phyloP scores from a whole-genome alignment of 2,888 invertebrate species.

The Autographa pulchrina region DNA sequence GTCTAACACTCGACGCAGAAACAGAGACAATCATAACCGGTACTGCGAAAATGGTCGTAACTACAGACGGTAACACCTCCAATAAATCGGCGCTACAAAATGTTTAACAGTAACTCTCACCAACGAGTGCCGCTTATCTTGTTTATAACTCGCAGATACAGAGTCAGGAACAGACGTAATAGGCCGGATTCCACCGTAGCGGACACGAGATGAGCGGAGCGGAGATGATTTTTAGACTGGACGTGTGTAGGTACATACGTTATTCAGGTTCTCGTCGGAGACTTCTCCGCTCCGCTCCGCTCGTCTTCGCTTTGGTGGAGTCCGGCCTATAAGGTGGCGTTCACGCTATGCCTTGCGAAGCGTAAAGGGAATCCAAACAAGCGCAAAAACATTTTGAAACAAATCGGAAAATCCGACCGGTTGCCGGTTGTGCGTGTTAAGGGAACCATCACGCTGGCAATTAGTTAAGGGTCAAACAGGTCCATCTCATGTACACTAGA shows the following conservation, averaged over 20 bases:
- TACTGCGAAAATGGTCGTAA: neutral
- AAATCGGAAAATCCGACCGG: neutral
- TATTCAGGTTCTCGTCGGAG: too few relatives aligned
- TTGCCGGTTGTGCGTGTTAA: neutral
- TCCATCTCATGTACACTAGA: neutral
- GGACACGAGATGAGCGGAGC: too few relatives aligned
- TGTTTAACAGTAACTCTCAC: neutral
- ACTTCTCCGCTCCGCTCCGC: too few relatives aligned
- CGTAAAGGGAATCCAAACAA: neutral
- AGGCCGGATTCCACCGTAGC: too few relatives aligned
- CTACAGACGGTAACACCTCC: constrained; percentile 3
- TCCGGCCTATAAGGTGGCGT: neutral
- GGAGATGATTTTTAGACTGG: too few relatives aligned
- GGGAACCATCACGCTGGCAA: neutral
- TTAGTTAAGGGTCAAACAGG: neutral
- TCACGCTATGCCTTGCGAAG: neutral
- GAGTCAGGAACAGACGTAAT: neutral
- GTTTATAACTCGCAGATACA: neutral
- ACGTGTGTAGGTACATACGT: too few relatives aligned
- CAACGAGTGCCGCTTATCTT: neutral
- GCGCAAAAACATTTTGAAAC: neutral
- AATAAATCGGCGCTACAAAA: constrained; percentile 4
- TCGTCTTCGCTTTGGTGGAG: too few relatives aligned
- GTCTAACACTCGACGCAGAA: neutral
- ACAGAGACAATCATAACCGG: neutral